These are phyloP conservation scores for Aphrophora alni DNA, from an alignment of 2,888 invertebrate genomes.

Conservation along the genomic window DNA sequence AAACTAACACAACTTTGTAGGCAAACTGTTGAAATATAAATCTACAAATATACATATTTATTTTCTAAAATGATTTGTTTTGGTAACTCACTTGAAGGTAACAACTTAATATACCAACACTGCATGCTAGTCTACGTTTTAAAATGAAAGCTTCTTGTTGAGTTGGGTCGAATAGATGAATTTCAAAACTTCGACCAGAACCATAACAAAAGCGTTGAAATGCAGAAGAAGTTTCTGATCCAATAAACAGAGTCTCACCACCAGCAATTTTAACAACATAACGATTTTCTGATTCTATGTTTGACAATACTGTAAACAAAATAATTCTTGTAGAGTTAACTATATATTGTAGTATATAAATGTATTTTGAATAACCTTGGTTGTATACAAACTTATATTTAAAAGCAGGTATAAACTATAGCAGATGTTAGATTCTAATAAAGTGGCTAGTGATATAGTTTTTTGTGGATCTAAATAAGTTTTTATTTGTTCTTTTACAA, in stretches of 20 bases:
- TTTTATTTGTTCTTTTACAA: too few relatives aligned
- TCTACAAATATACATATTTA: too few relatives aligned
- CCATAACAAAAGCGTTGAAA: slow-evolving; percentile 75
- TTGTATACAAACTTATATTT: neutral
- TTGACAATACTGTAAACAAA: slow-evolving; percentile 62
- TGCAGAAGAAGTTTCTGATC: slow-evolving; percentile 69
- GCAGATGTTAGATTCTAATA: too few relatives aligned
- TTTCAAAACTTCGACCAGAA: slow-evolving; percentile 72
- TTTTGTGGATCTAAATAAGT: too few relatives aligned
- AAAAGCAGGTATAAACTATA: too few relatives aligned
- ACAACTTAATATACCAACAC: slow-evolving; percentile 74
- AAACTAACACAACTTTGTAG: too few relatives aligned
- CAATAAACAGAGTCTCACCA: slow-evolving; percentile 78
- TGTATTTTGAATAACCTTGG: neutral
- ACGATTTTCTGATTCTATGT: slow-evolving; percentile 72
- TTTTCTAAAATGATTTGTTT: neutral
- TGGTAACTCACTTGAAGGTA: slow-evolving; percentile 66
- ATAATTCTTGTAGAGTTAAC: slow-evolving; percentile 20
- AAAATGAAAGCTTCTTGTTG: slow-evolving; percentile 82
- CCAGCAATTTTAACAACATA: slow-evolving; percentile 74
- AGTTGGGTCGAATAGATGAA: slow-evolving; percentile 83
- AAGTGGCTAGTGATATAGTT: too few relatives aligned
- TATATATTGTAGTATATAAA: neutral
- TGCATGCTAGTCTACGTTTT: slow-evolving; percentile 71
- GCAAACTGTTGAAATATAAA: too few relatives aligned